Conservation (phyloP, 2,113 vertebrate genomes). For the Nansenia antarctica region DNA sequence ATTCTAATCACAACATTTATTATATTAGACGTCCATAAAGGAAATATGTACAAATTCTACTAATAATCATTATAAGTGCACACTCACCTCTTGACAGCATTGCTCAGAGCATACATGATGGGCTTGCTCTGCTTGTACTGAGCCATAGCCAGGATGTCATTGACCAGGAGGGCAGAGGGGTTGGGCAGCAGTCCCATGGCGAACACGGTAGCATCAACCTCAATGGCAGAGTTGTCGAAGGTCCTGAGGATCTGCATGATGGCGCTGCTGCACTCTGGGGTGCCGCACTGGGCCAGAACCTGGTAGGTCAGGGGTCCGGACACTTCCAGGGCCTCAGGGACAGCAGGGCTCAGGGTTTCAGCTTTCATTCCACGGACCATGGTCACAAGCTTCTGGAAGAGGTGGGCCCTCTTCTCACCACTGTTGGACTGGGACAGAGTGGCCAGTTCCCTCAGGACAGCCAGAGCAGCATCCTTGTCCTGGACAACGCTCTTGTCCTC, state of each 20-base stretch:
- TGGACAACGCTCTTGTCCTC: constrained; percentile 69
- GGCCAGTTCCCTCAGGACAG: constrained; percentile 80
- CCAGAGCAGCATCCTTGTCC: constrained; percentile 76
- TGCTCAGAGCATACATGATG: constrained; percentile 88
- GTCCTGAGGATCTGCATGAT: constrained; percentile 84
- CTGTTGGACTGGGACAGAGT: constrained; percentile 69
- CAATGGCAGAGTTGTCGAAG: constrained; percentile 60
- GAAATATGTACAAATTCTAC: neutral
- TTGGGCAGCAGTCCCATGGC: constrained; percentile 83
- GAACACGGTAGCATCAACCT: constrained; percentile 83
- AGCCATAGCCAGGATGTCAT: constrained; percentile 85
- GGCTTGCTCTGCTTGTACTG: constrained; percentile 82
- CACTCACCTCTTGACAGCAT: constrained; percentile 84
- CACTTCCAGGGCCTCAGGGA: constrained; percentile 61
- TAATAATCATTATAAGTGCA: neutral
- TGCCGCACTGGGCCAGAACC: constrained; percentile 90
- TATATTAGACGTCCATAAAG: neutral
- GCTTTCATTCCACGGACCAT: constrained; percentile 79
- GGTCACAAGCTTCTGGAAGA: constrained; percentile 85
- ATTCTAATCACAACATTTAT: too few species aligned
- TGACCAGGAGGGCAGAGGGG: constrained; percentile 79
- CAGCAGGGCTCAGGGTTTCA: constrained; percentile 64
- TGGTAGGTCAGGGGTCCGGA: constrained; percentile 83
- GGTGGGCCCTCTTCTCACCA: constrained; percentile 81
- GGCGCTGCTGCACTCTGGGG: constrained; percentile 83